Base-by-base conservation (phyloP, 2,888 invertebrate species). In the Danaus chrysippus region DNA sequence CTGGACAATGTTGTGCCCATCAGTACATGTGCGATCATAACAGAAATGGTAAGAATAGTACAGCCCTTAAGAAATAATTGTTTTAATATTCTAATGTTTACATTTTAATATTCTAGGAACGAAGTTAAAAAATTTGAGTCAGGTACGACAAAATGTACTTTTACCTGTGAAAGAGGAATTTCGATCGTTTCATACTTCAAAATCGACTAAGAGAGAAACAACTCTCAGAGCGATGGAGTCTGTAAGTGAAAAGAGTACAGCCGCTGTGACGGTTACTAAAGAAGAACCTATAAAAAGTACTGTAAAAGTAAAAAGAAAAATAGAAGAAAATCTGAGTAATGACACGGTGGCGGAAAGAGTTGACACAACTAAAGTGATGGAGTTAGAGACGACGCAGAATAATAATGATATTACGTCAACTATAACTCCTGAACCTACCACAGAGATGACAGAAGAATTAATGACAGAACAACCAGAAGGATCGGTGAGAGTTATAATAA, bases 1-100 rank as follows among this genome's bases (percentile, higher is more conserved):
- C 93, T 46, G 96, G 96, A 1, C 94, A 96, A 76, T 97, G 97
- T 82, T 97, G 97, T 77, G 96, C 97, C 11, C 94, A 95, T 57
- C 95, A 95, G 77, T 97, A 96, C 81, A 94, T 94, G 73, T 97
- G 96, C 78, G 93, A 95, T 13, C 82, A 79, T 43, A 63, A 70
- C 0, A 69, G 66, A 56, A 67, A 68, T 42, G 66, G 70, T 67
- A 59, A 58, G 55, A 41, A 23, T 54, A 10, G 13, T 52, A 34
- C 13, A 54, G 3, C 17, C 17, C 2, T 17, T 17, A 10, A 17
- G 6, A 3, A 10, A 49, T n/a, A 10, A 17, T 3, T 49, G 17
- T 17, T 17, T 49, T 10, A 11, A 10, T 17, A 49, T 10, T 17
- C 1, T 49, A 49, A 17, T 49, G 0, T 17, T 17, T n/a, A 1